Percentiles rank a stretch among this genome's conserved stretches.
Conservation (phyloP, 2,797 vertebrate genomes). For the Brachyrhaphis roseni region DNA sequence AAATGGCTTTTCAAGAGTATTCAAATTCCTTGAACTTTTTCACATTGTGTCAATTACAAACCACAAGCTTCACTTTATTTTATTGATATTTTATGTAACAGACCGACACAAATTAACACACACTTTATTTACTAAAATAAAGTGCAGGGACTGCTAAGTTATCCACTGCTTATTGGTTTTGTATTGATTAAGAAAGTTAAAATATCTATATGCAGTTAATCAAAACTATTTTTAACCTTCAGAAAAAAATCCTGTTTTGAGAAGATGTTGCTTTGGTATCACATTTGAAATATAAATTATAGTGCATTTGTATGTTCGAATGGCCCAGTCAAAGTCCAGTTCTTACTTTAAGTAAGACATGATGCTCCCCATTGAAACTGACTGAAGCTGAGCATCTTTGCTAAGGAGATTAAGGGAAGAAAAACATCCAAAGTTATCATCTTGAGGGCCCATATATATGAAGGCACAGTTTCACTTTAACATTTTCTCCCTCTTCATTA, state of each 20-base stretch:
- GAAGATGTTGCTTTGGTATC: background rate
- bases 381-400: background rate
- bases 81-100: background rate
- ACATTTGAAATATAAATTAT: background rate
- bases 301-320: too few relatives aligned
- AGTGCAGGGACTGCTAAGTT: background rate
- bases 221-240: too few relatives aligned
- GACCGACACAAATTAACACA: background rate
- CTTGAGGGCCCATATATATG: background rate
- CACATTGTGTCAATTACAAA: background rate
- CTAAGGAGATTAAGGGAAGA: background rate
- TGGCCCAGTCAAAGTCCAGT: too few relatives aligned
- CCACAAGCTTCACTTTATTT: background rate
- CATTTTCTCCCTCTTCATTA: background rate
- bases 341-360: too few relatives aligned
- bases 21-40: background rate
- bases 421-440: background rate
- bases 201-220: background rate
- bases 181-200: background rate
- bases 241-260: background rate
- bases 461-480: background rate
- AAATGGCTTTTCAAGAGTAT: background rate
- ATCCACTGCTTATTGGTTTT: background rate
- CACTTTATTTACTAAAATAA: background rate
- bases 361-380: background rate